phyloP scores from a whole-genome alignment of 2,797 vertebrate genomes.

The Micropoecilia bifurca region DNA sequence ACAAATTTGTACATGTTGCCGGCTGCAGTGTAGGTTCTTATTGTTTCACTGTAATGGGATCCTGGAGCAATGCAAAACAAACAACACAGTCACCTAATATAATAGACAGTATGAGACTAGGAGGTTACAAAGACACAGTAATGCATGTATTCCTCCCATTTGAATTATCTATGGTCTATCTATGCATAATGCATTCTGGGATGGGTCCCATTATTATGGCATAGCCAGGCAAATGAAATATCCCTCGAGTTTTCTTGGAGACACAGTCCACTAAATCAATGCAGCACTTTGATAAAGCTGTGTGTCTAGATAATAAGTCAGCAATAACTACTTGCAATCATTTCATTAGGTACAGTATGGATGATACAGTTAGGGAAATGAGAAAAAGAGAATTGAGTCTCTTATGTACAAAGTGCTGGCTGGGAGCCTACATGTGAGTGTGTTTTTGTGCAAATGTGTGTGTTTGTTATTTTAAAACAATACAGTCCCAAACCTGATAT shows the following conservation, averaged over 20 bases:
- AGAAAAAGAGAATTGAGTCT: slow-evolving; percentile 69
- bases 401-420: slow-evolving; percentile 68
- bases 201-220: slow-evolving; percentile 80
- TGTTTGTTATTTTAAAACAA: background rate
- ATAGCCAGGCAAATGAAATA: slow-evolving; percentile 81
- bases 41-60: slow-evolving; percentile 75
- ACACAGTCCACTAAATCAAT: slow-evolving; percentile 89
- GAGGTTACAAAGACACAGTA: slow-evolving; percentile 67
- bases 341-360: slow-evolving; percentile 82
- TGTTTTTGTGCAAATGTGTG: background rate
- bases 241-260: slow-evolving; percentile 86
- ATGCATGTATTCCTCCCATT: slow-evolving; percentile 78
- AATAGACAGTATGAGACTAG: slow-evolving; percentile 73
- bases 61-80: slow-evolving; percentile 65
- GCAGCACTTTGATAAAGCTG: slow-evolving; percentile 80
- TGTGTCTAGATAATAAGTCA: slow-evolving; percentile 84
- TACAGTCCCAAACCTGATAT: background rate
- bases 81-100: slow-evolving; percentile 73
- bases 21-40: slow-evolving; percentile 72
- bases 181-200: slow-evolving; percentile 79
- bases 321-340: slow-evolving; percentile 82
- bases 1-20: slow-evolving; percentile 74
- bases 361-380: slow-evolving; percentile 79
- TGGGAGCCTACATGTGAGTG: slow-evolving; percentile 12
- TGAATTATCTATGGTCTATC: slow-evolving; percentile 80